A percentile compares a stretch with the other conserved stretches of the same genome.
Evolutionary conservation across 2,888 invertebrate species (phyloP).

Genomic region (Plusia festucae): DNA sequence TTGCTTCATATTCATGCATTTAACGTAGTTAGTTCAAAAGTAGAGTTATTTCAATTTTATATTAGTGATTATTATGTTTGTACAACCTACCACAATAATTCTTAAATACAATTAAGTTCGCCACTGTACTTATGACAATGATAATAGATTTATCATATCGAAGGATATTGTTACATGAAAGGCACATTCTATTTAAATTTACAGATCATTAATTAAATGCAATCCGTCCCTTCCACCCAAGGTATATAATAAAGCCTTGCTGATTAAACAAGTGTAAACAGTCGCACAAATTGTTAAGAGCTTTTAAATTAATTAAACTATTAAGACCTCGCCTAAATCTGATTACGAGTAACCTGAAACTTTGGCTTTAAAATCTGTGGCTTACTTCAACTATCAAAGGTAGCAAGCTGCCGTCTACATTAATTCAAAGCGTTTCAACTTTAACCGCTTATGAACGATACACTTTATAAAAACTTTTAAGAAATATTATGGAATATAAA

Average conservation of each 20-base stretch:
- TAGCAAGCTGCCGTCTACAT: neutral
- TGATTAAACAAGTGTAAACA: neutral
- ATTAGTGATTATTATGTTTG: too few species aligned
- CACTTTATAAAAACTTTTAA: neutral
- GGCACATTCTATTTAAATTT: too few species aligned
- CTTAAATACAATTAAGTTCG: too few species aligned
- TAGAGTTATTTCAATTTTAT: neutral
- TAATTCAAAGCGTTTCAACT: neutral
- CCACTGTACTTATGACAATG: too few species aligned
- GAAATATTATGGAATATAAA: neutral
- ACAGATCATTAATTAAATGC: too few species aligned
- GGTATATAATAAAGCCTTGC: conserved; percentile 1
- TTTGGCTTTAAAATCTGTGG: neutral
- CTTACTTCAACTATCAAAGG: conserved; percentile 2
- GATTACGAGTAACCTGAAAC: conserved; percentile 4
- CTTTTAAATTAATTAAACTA: conserved; percentile 4
- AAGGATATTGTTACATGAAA: too few species aligned
- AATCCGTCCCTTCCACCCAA: neutral
- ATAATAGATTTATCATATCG: too few species aligned
- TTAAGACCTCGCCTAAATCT: neutral
- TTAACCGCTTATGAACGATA: neutral
- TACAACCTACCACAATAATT: too few species aligned
- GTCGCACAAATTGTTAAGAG: neutral
- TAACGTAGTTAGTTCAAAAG: neutral
- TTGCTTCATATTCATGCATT: neutral